phyloP scores from a whole-genome alignment of 2,797 vertebrate genomes.

The Eleutherodactylus coqui region DNA sequence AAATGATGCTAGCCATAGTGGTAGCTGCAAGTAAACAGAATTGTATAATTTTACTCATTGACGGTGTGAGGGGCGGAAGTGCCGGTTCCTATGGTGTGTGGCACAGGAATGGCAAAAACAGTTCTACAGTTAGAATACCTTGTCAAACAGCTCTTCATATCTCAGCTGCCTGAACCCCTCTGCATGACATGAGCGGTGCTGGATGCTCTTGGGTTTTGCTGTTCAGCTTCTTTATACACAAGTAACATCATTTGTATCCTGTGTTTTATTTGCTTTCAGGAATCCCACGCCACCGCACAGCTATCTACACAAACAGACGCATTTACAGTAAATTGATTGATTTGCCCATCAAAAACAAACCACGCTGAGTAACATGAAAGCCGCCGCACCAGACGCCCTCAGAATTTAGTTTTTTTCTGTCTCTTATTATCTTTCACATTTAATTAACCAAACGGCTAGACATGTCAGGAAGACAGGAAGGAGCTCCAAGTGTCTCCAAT shows the following conservation, averaged over 20 bases:
- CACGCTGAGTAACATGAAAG: neutral
- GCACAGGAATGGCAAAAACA: neutral
- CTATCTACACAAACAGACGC: neutral
- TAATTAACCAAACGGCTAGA: neutral
- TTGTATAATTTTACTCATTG: neutral
- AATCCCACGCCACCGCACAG: neutral
- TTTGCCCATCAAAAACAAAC: conserved; percentile 14
- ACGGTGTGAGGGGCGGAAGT: too few species aligned
- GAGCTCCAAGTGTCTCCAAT: neutral
- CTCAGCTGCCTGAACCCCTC: neutral
- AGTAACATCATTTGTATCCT: neutral
- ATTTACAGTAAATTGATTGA: conserved; percentile 25
- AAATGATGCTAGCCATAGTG: too few species aligned
- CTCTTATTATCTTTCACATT: conserved; percentile 14
- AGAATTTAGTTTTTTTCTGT: neutral
- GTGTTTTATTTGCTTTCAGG: neutral
- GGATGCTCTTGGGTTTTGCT: neutral
- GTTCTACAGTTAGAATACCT: neutral
- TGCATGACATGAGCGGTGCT: neutral
- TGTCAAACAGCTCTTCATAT: neutral
- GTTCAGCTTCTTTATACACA: neutral
- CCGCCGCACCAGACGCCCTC: neutral
- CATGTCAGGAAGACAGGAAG: neutral
- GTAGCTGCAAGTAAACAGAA: too few species aligned
- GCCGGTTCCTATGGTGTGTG: too few species aligned